Evolutionary conservation across 1,140 invertebrate species (phyloP), one percentile per base, ranked within the genome.

Genomic region (Sipha flava): DNA sequence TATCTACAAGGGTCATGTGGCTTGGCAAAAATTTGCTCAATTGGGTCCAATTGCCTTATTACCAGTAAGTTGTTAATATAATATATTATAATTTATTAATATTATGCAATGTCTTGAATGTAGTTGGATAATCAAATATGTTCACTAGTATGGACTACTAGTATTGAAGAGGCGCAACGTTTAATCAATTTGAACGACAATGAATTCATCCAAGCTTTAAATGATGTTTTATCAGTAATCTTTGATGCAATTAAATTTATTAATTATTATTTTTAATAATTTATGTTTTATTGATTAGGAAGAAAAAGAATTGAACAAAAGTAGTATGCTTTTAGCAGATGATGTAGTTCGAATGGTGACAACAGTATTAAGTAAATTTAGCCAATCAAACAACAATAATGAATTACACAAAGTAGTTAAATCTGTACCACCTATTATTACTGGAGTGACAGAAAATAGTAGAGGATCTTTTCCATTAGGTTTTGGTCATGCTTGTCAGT

Each of bases 11-110:
- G 52, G 49, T 85, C 88, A 88, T 47, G 92, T 94, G 43, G 97
- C 96, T 0, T 99, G 96, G 96, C 97, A 99, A 86, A 89, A 95
- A 81, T 99, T 98, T 87, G 86, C 98, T 79, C 93, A 95, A 2
- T 92, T 89, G 23, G 97, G 97, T 4, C 95, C 96, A 0, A 89
- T 99, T 40, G 97, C 97, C 18, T 84, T 98, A 43, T 86, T 99
- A 47, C 97, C 97, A 47, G 91, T 94, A 88, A 89, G 87, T 85
- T 49, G 29, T 34, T 79, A 79, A 73, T 81, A 1, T n/a, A 59
- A 18, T 31, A 34, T n/a, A 54, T 64, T 80, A 47, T 57, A 14
- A 23, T 66, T 47, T 68, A 73, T 62, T 79, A 70, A 82, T 80
- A 52, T 80, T 82, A 81, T 83, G 80, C 82, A n/a, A 82, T 80